Percentiles rank a stretch among this genome's conserved stretches.
These are phyloP conservation scores for Meriones psammophilus DNA, from an alignment of 2,797 vertebrate genomes.

Conservation along the genomic window DNA sequence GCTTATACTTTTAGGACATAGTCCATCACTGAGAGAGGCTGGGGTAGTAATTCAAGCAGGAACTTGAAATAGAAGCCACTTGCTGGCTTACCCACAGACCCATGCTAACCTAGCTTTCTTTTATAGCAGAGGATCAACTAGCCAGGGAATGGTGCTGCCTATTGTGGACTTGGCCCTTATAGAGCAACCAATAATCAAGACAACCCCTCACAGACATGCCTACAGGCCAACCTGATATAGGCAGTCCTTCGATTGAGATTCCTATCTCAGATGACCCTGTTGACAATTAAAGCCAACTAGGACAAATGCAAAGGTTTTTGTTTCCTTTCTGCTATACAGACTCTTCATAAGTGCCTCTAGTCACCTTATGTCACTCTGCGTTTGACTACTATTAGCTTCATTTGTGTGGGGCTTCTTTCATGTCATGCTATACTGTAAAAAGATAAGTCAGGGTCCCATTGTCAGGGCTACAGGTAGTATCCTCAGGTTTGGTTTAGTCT, in stretches of 20 bases:
- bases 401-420: neutral
- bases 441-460: neutral
- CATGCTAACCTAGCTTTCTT: neutral
- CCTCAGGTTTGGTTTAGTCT: neutral
- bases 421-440: neutral
- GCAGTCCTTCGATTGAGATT: neutral
- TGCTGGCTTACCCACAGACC: neutral
- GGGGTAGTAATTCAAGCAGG: neutral
- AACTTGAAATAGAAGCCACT: neutral
- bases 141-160: neutral
- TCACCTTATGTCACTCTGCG: neutral
- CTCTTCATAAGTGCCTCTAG: neutral
- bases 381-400: neutral
- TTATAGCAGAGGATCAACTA: neutral
- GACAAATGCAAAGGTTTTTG: neutral
- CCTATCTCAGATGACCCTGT: neutral
- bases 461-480: constrained; percentile 34
- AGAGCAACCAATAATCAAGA: neutral
- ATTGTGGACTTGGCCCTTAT: neutral
- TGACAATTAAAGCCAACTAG: neutral
- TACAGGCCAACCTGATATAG: neutral
- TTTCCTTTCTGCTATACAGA: neutral
- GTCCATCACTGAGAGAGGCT: neutral
- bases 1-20: neutral
- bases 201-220: neutral